phyloP scores from a whole-genome alignment of 2,113 vertebrate genomes.

The Oreotrochilus melanogaster region DNA sequence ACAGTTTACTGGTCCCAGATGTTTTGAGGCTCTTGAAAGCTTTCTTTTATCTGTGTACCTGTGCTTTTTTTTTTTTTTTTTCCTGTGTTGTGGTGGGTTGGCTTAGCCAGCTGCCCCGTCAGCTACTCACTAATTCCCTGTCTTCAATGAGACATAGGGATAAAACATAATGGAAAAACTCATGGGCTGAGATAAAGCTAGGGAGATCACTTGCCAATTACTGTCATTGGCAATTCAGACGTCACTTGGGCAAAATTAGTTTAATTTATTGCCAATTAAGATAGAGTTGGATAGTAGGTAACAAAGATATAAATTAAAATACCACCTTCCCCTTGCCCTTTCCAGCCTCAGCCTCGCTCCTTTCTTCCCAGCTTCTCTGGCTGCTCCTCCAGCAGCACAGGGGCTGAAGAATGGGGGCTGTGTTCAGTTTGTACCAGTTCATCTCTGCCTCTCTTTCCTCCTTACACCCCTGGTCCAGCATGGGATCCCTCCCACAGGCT shows the following conservation, averaged over 20 bases:
- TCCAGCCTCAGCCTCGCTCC: background rate
- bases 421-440: background rate
- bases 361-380: background rate
- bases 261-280: background rate
- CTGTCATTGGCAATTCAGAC: background rate
- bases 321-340: fast-evolving
- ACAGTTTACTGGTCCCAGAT: background rate
- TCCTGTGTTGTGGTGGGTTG: background rate
- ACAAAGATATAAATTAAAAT: background rate
- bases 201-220: background rate
- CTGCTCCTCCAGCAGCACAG: background rate
- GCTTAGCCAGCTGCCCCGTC: background rate
- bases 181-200: background rate
- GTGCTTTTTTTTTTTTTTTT: too few species aligned
- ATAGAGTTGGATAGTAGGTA: background rate
- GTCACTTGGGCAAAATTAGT: background rate
- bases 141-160: background rate
- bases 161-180: background rate
- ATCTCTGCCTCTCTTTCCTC: background rate
- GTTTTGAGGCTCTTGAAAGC: background rate
- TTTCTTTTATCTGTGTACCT: background rate
- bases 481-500: background rate
- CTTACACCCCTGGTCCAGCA: background rate
- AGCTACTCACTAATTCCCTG: background rate
- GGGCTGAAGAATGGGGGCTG: background rate